Evolutionary conservation across 2,888 invertebrate species (phyloP), one percentile per base, ranked within the genome.

Genomic region (Rhamnusium bicolor): DNA sequence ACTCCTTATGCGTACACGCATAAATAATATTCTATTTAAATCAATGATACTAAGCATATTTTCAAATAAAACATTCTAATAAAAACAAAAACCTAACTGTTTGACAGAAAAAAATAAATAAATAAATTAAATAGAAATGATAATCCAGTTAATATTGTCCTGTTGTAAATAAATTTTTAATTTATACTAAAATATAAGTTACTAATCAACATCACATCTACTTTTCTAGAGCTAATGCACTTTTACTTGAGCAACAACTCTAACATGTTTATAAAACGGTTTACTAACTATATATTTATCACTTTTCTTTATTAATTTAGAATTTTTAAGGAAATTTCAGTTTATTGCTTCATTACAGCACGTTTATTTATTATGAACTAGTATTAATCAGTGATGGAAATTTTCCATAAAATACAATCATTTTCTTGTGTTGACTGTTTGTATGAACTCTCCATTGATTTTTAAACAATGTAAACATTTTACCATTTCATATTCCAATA

Each of bases 1-100:
- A 84, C 84, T 83, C 83, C 75, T 62, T 71, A 77, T 69, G 58
- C 74, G 66, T 68, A 74, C 47, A 60, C 65, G 63, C 67, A 51
- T 32, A 46, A 61, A 61, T 24, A n/a, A 61, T 40, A 58, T 58
- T 63, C 63, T 29, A 62, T n/a, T 58, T 8, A 24, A 58, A 27
- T 40, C 40, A 32, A 18, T 19, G 7, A 56, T 56, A 60, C 51
- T 51, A 51, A 46, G 46, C 61, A 61, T 21, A n/a, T 40, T n/a
- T 40, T 27, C 27, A 63, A 67, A 67, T 24, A 40, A 67, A 27
- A 63, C 24, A 56, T 29, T 54, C 46, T 32, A 67, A 56, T 53
- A 56, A 32, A 56, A 56, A n/a, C 18, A 53, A 53, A 65, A 67
- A 65, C 46, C n/a, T 16, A 32, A 32, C 19, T 14, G 27, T 61